Evolutionary conservation across 2,797 vertebrate species (phyloP).

Genomic region (Silurus lanzhouensis): DNA sequence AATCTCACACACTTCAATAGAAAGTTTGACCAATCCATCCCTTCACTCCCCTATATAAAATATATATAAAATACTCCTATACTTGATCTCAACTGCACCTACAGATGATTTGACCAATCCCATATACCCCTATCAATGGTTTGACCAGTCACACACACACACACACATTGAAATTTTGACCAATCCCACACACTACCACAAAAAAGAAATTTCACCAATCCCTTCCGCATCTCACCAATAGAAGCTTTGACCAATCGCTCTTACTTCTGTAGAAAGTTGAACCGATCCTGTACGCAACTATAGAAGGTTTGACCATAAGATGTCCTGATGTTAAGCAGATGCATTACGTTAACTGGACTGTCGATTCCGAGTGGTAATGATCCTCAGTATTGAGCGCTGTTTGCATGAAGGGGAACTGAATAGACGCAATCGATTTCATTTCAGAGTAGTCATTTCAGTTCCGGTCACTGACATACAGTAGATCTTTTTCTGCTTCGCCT

Average conservation of each 20-base stretch:
- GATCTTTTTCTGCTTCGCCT: background rate
- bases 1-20: background rate
- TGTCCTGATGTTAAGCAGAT: background rate
- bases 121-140: no score
- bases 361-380: background rate
- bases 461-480: background rate
- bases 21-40: background rate
- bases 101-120: background rate
- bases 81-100: background rate
- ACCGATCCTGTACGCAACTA: background rate
- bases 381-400: background rate
- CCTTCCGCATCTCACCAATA: background rate
- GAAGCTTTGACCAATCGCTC: background rate
- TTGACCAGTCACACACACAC: background rate
- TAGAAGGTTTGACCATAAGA: background rate
- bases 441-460: background rate
- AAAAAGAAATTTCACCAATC: background rate
- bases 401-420: background rate
- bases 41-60: no score
- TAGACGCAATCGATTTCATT: background rate
- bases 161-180: background rate
- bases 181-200: background rate
- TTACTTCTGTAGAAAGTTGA: background rate
- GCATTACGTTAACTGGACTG: background rate
- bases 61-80: no score